Base-by-base conservation (phyloP, 2,888 invertebrate species). In the Orchesella flavescens region DNA sequence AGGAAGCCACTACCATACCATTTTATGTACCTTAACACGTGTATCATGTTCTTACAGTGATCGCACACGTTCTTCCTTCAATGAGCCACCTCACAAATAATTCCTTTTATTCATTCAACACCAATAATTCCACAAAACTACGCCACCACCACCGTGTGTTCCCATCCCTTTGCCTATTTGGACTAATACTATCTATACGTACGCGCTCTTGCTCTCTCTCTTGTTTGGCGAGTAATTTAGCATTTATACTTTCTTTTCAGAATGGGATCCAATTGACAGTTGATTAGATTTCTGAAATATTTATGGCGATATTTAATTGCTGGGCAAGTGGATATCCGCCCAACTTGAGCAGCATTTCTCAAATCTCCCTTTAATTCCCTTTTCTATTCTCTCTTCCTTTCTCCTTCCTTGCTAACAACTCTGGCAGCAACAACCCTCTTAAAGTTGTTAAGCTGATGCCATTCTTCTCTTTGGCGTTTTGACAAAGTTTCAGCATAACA, bases 211-310 rank as follows among this genome's bases (percentile, higher is more conserved):
- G 61, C 65, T 63, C 65, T 24, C 43, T 63, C 43, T 44, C 55
- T 59, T 59, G 61, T 73, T 73, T 44, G 23, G 73, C 59, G 17
- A 74, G 80, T 74, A 73, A 66, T 80, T 73, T 80, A 73, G 66
- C 72, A 68, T 71, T 79, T 72, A 71, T 24, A 53, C 13, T 13
- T 69, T 46, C 49, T 24, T 43, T 84, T 74, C 84, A 83, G 82
- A 83, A 83, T 71, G 78, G 83, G 73, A 84, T 87, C 85, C 87
- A 87, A 88, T 88, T 86, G 88, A 88, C 88, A 88, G 86, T 87
- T 88, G 88, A 88, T 87, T 88, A 87, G 87, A 86, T 88, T 88
- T 86, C 78, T 88, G 86, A 87, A 87, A 88, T 88, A 88, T 88
- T 88, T 88, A 88, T 88, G 87, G 84, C 83, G 82, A 82, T 79